Evolutionary conservation across 1,140 invertebrate species (phyloP), one percentile per base, ranked within the genome.

Genomic region (Conopomorpha cramerella): DNA sequence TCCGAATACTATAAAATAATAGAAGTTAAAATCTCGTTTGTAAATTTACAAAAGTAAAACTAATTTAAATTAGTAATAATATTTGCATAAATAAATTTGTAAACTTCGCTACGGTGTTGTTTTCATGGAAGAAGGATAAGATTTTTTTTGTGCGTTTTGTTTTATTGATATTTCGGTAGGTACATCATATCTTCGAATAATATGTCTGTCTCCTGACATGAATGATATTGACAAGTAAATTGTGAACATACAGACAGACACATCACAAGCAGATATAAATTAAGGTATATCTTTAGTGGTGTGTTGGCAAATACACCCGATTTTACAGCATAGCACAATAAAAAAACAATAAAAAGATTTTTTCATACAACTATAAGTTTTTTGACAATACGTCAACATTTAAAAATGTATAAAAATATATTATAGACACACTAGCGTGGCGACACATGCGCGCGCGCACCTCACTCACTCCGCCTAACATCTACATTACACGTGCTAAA

Each of bases 371-470:
- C 40, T 43, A 48, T 50, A 31, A 61, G 58, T 63, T 67, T 65
- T 60, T 64, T 48, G 61, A 67, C 61, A 67, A 54, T 51, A 64
- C 46, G 61, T 68, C 64, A 64, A n/a, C n/a, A n/a, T 35, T 59
- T 55, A 57, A 61, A 58, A 55, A 55, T 66, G 50, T 66, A 57
- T 58, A 53, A 61, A 64, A 71, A 58, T 56, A 59, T 52, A 59
- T 43, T 40, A 53, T 49, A n/a, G n/a, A n/a, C n/a, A n/a, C n/a
- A n/a, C n/a, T n/a, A n/a, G n/a, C n/a, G n/a, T n/a, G n/a, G n/a
- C n/a, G n/a, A 50, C 47, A 49, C 42, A 46, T 47, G 45, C 45
- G 48, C 38, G 38, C 34, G 38, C 41, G 31, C 44, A 36, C 40
- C 38, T 39, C 26, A 51, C 48, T 45, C 51, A 44, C 52, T 57